Evolutionary conservation across 2,113 vertebrate species (phyloP).

Genomic region (Catharus bicknelli): DNA sequence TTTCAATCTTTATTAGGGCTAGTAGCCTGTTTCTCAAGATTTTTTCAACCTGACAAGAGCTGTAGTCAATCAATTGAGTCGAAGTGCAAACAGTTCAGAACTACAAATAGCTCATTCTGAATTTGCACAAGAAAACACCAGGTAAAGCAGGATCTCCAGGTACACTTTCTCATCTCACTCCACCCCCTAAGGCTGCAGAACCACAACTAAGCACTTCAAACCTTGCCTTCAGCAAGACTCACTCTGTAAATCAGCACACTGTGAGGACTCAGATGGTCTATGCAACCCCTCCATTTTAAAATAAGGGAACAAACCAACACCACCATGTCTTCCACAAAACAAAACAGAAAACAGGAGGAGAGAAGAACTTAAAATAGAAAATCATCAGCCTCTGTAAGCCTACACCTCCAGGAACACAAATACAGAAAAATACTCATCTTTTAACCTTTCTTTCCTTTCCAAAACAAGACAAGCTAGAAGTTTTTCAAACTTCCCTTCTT

Average conservation of each 20-base stretch:
- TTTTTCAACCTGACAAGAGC: not conserved
- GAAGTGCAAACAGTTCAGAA: not conserved
- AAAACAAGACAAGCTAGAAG: not conserved
- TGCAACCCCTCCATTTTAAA: not conserved
- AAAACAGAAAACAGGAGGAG: not conserved
- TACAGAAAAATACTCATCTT: not conserved
- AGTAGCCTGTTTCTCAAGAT: not conserved
- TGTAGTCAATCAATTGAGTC: not conserved
- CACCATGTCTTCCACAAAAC: not conserved
- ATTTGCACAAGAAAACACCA: not conserved
- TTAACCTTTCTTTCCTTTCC: not conserved
- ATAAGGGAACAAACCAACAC: not conserved
- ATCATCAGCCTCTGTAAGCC: not conserved
- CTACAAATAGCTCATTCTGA: not conserved
- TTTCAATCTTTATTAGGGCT: not conserved
- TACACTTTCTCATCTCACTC: not conserved
- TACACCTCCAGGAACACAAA: not conserved
- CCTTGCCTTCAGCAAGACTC: not conserved
- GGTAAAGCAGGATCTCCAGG: not conserved
- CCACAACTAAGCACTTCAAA: not conserved
- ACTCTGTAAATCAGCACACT: not conserved
- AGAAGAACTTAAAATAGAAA: not conserved
- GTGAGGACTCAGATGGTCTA: not conserved
- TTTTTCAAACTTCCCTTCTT: not conserved
- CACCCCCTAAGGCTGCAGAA: not conserved